Evolutionary conservation across 2,888 invertebrate genomes (phyloP).

Genomic region (Loripinus fragilis): DNA sequence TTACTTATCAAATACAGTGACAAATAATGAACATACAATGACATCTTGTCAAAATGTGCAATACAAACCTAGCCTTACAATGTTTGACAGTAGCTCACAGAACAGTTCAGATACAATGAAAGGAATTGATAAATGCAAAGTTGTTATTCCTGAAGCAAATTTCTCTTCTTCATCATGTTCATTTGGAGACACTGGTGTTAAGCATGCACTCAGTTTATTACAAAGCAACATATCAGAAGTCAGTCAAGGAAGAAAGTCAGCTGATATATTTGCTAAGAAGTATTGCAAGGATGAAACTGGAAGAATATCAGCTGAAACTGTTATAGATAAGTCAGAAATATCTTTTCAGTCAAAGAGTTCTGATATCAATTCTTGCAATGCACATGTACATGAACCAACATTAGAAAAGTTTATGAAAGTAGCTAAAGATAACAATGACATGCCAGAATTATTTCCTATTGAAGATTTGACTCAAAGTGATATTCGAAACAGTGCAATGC

Average conservation of each 20-base stretch:
- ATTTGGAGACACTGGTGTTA: constrained; percentile 52
- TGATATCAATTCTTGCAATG: neutral
- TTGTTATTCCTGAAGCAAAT: constrained; percentile 22
- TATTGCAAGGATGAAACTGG: neutral
- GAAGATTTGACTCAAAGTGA: neutral
- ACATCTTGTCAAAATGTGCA: too few relatives aligned
- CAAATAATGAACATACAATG: neutral
- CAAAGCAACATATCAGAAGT: constrained; percentile 17
- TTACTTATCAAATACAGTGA: neutral
- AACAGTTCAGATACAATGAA: too few relatives aligned
- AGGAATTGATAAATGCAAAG: too few relatives aligned
- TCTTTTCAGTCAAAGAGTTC: neutral
- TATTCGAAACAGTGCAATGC: neutral
- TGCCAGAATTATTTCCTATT: constrained; percentile 6
- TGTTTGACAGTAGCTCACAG: too few relatives aligned
- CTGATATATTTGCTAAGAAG: neutral
- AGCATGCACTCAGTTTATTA: constrained; percentile 39
- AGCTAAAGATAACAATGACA: neutral
- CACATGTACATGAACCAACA: neutral
- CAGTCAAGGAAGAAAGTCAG: neutral
- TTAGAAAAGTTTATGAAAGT: neutral
- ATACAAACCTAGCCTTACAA: too few relatives aligned
- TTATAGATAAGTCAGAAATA: neutral
- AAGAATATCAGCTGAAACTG: neutral
- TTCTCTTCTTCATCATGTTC: constrained; percentile 52